Conservation (phyloP, 92 coral and sea anemone genomes). For the Pocillopora grandis region DNA sequence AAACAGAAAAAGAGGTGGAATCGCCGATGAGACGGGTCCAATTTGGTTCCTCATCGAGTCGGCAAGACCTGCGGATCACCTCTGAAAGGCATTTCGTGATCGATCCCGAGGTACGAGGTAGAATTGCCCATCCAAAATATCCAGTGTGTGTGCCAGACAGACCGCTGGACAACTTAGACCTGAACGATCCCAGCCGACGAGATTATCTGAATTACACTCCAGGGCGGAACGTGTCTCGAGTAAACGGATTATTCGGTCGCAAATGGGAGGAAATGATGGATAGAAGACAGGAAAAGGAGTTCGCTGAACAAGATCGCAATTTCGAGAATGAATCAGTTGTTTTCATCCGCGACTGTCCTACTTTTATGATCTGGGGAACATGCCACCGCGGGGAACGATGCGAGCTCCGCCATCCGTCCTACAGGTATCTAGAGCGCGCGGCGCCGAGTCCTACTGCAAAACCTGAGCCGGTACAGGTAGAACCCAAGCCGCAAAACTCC, state of each 20-base stretch:
- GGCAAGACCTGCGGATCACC: not conserved
- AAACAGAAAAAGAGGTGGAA: not conserved
- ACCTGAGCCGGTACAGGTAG: not conserved
- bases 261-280: conserved; percentile 18
- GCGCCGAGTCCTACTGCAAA: not conserved
- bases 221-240: conserved; percentile 10
- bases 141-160: conserved; percentile 25
- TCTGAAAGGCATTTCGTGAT: conserved; percentile 8
- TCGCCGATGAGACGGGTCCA: not conserved
- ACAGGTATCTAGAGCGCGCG: conserved; percentile 37
- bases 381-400: conserved; percentile 57
- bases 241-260: conserved; percentile 20
- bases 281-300: not conserved
- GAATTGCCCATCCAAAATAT: conserved; percentile 25
- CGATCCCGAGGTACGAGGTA: conserved; percentile 32
- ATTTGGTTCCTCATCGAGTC: not conserved
- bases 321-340: not conserved
- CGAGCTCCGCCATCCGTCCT: conserved; percentile 58
- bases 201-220: not conserved
- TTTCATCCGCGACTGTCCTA: conserved; percentile 44
- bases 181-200: conserved; percentile 1
- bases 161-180: conserved; percentile 16
- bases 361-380: conserved; percentile 64
- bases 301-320: conserved; percentile 5
- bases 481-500: conserved; percentile 19